Evolutionary conservation across 2,888 invertebrate species (phyloP), one percentile per base, ranked within the genome.

Genomic region (Meloe dianella): DNA sequence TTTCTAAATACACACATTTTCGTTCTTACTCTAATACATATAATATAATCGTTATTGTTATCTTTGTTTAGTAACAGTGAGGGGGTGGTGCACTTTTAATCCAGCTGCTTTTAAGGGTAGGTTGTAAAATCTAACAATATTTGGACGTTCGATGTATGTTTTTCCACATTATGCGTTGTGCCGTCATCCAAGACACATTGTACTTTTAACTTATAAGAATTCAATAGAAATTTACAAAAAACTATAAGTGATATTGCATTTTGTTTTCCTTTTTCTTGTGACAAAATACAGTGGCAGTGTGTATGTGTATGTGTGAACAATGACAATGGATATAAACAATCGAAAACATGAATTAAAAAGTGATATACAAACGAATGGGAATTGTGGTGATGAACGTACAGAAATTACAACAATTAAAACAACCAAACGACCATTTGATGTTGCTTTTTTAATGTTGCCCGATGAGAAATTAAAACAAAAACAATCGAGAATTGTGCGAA

Each of bases 391-490:
- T 20, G 82, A 82, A 60, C 77, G 75, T 41, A 79, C 77, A 8
- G 77, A 78, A 65, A 75, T 80, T n/a, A 65, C 71, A 3, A 80
- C 78, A 77, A 81, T 71, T 29, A 88, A 84, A 78, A 87, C 83
- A 73, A 86, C 74, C 47, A 96, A 96, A 78, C 86, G 96, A 17
- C 92, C 94, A 0, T 96, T 96, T 80, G 95, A 96, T 81, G 95
- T 96, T 10, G 95, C 95, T 0, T 96, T 96, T 77, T 84, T 96
- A 29, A 94, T 95, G 87, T 91, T 93, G 82, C 94, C 94, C 1
- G 94, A 95, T 80, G 94, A 94, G 70, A 92, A 92, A 77, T 83
- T 92, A 58, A 90, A 91, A 62, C 88, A 90, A 58, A 89, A 90
- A 74, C 87, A 86, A 78, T 82, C 86, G 35, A 80, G 87, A 77